phyloP scores from a whole-genome alignment of 2,888 invertebrate species.

The Oegoconia quadripuncta region DNA sequence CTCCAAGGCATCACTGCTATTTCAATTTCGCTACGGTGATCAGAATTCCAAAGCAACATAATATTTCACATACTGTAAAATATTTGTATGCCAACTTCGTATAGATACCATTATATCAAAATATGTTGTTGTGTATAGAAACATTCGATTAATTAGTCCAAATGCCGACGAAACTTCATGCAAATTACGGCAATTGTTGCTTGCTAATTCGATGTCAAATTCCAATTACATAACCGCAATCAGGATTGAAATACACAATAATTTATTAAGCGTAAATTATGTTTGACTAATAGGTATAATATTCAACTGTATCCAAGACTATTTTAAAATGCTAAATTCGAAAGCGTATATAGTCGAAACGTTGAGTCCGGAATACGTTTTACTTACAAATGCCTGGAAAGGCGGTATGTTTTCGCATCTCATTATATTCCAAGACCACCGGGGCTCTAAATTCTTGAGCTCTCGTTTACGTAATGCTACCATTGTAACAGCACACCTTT shows the following conservation, averaged over 20 bases:
- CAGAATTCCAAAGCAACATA: no score
- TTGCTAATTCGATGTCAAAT: slow-evolving; percentile 43
- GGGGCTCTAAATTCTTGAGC: slow-evolving; percentile 49
- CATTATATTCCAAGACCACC: slow-evolving; percentile 48
- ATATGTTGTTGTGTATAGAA: no score
- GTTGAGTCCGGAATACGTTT: slow-evolving; percentile 29
- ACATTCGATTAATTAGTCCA: slow-evolving; percentile 30
- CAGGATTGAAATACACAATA: background rate
- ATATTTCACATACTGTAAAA: no score
- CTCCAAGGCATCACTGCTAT: no score
- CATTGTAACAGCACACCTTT: slow-evolving; percentile 60
- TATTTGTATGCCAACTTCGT: no score
- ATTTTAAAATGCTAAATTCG: slow-evolving; percentile 22
- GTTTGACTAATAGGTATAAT: no score
- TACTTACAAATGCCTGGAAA: slow-evolving; percentile 39
- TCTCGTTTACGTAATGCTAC: slow-evolving; percentile 56
- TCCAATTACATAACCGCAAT: slow-evolving; percentile 36
- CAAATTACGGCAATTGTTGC: slow-evolving; percentile 48
- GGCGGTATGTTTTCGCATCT: slow-evolving; percentile 46
- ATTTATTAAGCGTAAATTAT: no score
- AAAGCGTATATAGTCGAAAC: slow-evolving; percentile 18
- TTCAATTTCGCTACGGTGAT: no score
- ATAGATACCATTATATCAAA: no score
- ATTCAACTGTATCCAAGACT: background rate
- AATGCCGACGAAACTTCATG: slow-evolving; percentile 30